Evolutionary conservation across 2,797 vertebrate genomes (phyloP).

Genomic region (Yasuhikotakia modesta): DNA sequence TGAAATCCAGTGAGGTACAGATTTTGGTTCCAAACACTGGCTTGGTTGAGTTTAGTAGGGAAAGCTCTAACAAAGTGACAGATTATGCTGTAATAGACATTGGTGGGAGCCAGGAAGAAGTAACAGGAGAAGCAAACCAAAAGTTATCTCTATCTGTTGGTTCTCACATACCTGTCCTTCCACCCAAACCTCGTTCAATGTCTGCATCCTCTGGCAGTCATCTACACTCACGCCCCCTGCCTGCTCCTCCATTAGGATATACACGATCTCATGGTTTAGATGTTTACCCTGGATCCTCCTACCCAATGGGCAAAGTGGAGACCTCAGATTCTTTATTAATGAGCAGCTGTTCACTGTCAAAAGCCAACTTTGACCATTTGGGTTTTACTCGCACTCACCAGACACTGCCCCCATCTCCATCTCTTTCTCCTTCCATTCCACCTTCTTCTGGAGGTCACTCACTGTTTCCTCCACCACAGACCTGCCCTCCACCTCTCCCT

Average conservation of each 20-base stretch:
- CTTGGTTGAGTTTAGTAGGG: conserved; percentile 76
- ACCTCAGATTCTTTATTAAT: conserved; percentile 81
- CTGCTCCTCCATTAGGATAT: conserved; percentile 75
- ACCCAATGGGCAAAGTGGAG: conserved; percentile 71
- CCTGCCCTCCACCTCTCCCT: conserved; percentile 77
- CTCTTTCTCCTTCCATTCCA: conserved; percentile 78
- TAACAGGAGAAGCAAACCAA: conserved; percentile 58
- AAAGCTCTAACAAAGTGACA: conserved; percentile 75
- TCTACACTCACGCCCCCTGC: conserved; percentile 77
- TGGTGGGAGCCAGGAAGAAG: conserved; percentile 69
- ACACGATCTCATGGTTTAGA: conserved; percentile 68
- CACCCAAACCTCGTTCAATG: conserved; percentile 79
- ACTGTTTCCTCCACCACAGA: conserved; percentile 73
- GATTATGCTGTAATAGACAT: conserved; percentile 81
- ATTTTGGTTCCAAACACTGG: conserved; percentile 76
- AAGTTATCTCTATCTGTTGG: conserved; percentile 60
- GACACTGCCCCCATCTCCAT: conserved; percentile 77
- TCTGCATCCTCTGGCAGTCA: conserved; percentile 77
- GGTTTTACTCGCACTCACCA: conserved; percentile 80
- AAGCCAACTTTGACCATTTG: conserved; percentile 80
- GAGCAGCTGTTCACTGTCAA: conserved; percentile 74
- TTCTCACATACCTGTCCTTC: conserved; percentile 73
- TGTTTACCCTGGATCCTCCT: conserved; percentile 69
- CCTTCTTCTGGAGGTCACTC: conserved; percentile 72
- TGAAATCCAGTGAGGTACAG: conserved; percentile 77